Base-by-base conservation (phyloP, 1,140 invertebrate species). In the Lordiphosa mommai region DNA sequence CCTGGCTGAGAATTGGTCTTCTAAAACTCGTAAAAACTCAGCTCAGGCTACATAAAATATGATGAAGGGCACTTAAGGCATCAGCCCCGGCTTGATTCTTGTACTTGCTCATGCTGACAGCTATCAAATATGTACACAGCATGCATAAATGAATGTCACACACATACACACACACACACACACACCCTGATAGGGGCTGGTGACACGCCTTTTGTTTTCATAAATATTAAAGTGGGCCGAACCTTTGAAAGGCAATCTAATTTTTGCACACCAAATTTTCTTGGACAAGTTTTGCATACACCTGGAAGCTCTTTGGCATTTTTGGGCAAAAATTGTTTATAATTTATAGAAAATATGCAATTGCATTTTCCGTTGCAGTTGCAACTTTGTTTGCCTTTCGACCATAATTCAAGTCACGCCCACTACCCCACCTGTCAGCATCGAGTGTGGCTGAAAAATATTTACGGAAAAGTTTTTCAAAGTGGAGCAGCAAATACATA, bases 61-160 rank as follows among this genome's bases (percentile, higher is more conserved):
- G 77, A 82, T 77, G 79, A 72, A 69, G 79, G 77, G 72, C 77
- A 84, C 77, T 77, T 77, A 84, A 72, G 71, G 72, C 36, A 53
- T 33, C 32, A 46, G 47, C 41, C 68, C 33, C 52, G 47, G 16
- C 63, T 57, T 64, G 61, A 64, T 61, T 46, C 61, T 27, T 27
- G 23, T 27, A 27, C 23, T 27, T 27, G 37, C 61, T 70, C 48
- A 33, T 55, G 64, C 61, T 77, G 77, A 72, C 76, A 76, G 77
- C 71, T 66, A 82, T 82, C 77, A 82, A 82, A 82, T 72, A 74
- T 82, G 77, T 82, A 50, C 67, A 76, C 53, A 61, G 55, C 77
- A 67, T 82, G 76, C 77, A 82, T 84, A 82, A 60, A 82, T 82
- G 67, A 65, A 82, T 82, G 71, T 57, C 49, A 61, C 17, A 60